Evolutionary conservation across 2,797 vertebrate genomes (phyloP), one percentile per base, ranked within the genome.

Genomic region (Urosaurus nigricauda): DNA sequence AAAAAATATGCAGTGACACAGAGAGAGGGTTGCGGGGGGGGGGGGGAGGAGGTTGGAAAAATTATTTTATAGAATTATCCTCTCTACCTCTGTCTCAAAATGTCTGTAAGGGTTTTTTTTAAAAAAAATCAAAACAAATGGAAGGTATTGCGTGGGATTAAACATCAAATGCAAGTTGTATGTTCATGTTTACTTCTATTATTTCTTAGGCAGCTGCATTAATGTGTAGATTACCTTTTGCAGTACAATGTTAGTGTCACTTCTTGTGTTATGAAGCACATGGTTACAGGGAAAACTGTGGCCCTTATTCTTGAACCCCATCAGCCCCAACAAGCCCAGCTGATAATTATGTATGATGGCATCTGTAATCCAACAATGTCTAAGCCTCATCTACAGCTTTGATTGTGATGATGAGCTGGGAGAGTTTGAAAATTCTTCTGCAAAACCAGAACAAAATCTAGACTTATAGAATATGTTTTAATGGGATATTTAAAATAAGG

Each of bases 1-100:
- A 94, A 94, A 92, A 95, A 96, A 97, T 97, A 90, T 70, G 29
- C 4, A 60, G 13, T 17, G 60, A 43, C 29, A 3, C 51, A 79
- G 1, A 35, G 0, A 63, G 2, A 71, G 2, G 4, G 63, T 32
- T 26, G 40, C 14, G 40, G 2, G 11, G 5, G 5, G 13, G 74
- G 35, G 78, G 7, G 53, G 37, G 37, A 40, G n/a, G 11, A 32
- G 5, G 43, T 43, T 29, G 70, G 65, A 35, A 60, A 73, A 60
- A 63, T 37, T 53, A 60, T 89, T 79, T 84, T 68, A 89, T 71
- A 58, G 19, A 8, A 82, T 79, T 85, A 65, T 83, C 73, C 60
- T 71, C 65, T 53, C 60, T 78, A 9, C 58, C 47, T 88, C 19
- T 29, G 86, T 88, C 85, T 82, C 3, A 77, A 51, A n/a, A 88